These are phyloP conservation scores for Choristoneura fumiferana DNA, from an alignment of 1,140 invertebrate species.

Conservation along the genomic window DNA sequence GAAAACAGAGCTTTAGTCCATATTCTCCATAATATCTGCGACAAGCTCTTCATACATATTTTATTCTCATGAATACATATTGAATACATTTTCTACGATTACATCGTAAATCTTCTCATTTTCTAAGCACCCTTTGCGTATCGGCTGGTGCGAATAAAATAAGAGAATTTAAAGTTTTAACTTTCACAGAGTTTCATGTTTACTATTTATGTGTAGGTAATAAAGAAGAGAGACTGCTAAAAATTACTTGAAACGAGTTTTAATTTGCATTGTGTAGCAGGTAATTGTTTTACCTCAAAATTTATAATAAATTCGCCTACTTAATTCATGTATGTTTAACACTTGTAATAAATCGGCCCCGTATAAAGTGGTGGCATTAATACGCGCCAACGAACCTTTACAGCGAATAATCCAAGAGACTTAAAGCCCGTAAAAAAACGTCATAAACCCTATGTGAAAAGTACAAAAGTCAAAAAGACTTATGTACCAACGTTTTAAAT, in stretches of 20 bases:
- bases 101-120: constrained; percentile 4
- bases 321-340: not conserved
- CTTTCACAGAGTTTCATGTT: too few species aligned
- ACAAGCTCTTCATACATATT: constrained; percentile 41
- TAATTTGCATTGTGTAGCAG: too few species aligned
- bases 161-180: too few species aligned
- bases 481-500: constrained; percentile 3
- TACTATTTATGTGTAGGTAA: too few species aligned
- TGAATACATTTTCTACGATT: constrained; percentile 25
- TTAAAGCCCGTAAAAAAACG: too few species aligned
- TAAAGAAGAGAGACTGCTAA: too few species aligned
- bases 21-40: constrained; percentile 26
- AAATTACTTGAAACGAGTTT: too few species aligned
- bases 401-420: constrained; percentile 23
- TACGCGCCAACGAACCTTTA: constrained; percentile 39
- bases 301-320: too few species aligned
- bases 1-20: constrained; percentile 31
- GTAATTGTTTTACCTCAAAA: too few species aligned
- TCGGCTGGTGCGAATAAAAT: too few species aligned
- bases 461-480: constrained; percentile 19
- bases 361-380: constrained; percentile 17
- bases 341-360: not conserved
- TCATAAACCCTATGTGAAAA: constrained; percentile 36
- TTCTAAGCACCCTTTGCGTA: too few species aligned
- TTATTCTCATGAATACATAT: constrained; percentile 42